Evolutionary conservation across 2,113 vertebrate genomes (phyloP).

Genomic region (Urocolius indicus): DNA sequence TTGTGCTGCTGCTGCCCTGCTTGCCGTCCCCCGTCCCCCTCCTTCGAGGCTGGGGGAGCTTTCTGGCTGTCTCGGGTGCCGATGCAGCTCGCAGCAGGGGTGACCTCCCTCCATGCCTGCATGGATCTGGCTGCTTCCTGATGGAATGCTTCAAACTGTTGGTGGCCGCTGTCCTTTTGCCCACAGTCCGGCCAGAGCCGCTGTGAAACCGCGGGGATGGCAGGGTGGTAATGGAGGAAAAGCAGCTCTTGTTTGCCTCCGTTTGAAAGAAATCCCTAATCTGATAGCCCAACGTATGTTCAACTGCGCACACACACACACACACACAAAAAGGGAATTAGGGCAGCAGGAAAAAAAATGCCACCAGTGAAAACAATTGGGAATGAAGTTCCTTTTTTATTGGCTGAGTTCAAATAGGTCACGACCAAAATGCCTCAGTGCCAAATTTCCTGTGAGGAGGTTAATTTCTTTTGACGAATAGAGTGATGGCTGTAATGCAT

Average conservation of each 20-base stretch:
- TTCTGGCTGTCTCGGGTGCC: rapidly evolving
- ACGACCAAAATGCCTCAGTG: background rate
- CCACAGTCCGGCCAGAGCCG: rapidly evolving
- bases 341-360: conserved; percentile 42
- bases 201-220: background rate
- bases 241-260: conserved; percentile 14
- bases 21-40: background rate
- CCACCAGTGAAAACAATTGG: background rate
- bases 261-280: background rate
- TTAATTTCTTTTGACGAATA: background rate
- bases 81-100: background rate
- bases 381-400: background rate
- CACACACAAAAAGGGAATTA: conserved; percentile 31
- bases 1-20: background rate
- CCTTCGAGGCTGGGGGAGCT: background rate
- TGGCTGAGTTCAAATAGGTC: conserved; percentile 42
- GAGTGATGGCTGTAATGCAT: background rate
- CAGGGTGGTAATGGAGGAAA: background rate
- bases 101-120: rapidly evolving
- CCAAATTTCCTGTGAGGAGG: background rate
- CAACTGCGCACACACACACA: background rate
- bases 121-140: background rate
- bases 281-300: conserved; percentile 26
- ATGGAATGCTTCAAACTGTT: background rate
- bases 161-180: background rate